Base-by-base conservation (phyloP, 2,888 invertebrate species). In the Caenorhabditis doughertyi region DNA sequence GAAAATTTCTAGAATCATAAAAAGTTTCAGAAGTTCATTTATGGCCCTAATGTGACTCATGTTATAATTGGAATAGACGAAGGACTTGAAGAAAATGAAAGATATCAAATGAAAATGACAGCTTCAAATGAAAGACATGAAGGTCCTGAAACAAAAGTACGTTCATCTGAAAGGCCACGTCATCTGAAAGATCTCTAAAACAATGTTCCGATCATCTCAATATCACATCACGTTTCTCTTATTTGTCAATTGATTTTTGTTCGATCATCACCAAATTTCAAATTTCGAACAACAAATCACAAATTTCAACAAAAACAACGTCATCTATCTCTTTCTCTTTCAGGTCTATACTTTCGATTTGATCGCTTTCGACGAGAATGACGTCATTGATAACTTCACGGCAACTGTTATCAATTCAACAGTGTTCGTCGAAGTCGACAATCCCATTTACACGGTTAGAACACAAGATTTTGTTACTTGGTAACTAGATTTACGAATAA, bases 71-170 rank as follows among this genome's bases (percentile, higher is more conserved):
- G 76, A 32, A 35, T 44, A 1, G 49, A 60, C 9, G 67, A 60
- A n/a, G 84, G 84, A 21, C 49, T 84, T 27, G 77, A 81, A 32
- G 64, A 79, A 16, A 73, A 77, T n/a, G 60, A 72, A 18, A 68
- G 65, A 23, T 81, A 83, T 62, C 44, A 73, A 53, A 25, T 85
- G 58, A 84, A 82, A 32, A 80, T 85, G 77, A 79, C 84, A 25
- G 73, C 84, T 2, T 70, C 73, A 11, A 85, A 85, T 56, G 82
- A 84, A 25, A 60, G 55, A 47, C 74, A 80, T 49, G 81, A 76
- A 25, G 84, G 84, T 18, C 85, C 85, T 0, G 67, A 76, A 39
- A 76, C 76, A 5, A 35, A 67, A 68, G 76, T 76, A 3, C 18
- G 72, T 5, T 51, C 11, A 53, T 11, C 3, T 29, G n/a, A 27